phyloP scores from a whole-genome alignment of 2,888 invertebrate genomes.

The Griposia aprilina region DNA sequence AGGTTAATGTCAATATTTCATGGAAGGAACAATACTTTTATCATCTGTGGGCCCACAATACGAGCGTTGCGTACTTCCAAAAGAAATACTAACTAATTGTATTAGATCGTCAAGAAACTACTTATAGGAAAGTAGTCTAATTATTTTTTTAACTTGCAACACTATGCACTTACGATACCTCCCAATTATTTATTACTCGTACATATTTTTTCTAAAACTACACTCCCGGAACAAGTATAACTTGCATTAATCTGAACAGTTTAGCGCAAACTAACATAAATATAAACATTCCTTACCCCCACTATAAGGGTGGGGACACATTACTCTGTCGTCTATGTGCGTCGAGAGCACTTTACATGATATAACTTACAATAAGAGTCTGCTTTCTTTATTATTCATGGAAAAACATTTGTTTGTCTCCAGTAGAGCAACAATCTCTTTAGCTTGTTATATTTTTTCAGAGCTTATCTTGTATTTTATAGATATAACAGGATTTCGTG shows the following conservation, averaged over 20 bases:
- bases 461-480: constrained; percentile 8
- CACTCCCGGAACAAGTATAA: constrained; percentile 15
- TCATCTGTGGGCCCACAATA: too few species aligned
- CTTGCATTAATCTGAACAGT: constrained; percentile 39
- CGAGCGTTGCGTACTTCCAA: too few species aligned
- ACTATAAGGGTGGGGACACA: constrained; percentile 22
- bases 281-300: constrained; percentile 27
- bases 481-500: neutral
- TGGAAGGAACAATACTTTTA: too few species aligned
- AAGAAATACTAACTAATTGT: neutral
- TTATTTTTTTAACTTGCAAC: neutral
- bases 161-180: neutral
- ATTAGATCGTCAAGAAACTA: too few species aligned
- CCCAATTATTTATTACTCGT: neutral
- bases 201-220: constrained; percentile 16
- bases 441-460: constrained; percentile 5
- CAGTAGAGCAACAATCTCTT: neutral
- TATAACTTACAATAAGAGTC: constrained; percentile 17
- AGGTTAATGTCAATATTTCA: too few species aligned
- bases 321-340: neutral
- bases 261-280: constrained; percentile 21
- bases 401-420: neutral
- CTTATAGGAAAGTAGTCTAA: too few species aligned
- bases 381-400: constrained; percentile 42
- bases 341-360: constrained; percentile 18